Evolutionary conservation across 2,113 vertebrate genomes (phyloP).

Genomic region (Corythornis vintsioides): DNA sequence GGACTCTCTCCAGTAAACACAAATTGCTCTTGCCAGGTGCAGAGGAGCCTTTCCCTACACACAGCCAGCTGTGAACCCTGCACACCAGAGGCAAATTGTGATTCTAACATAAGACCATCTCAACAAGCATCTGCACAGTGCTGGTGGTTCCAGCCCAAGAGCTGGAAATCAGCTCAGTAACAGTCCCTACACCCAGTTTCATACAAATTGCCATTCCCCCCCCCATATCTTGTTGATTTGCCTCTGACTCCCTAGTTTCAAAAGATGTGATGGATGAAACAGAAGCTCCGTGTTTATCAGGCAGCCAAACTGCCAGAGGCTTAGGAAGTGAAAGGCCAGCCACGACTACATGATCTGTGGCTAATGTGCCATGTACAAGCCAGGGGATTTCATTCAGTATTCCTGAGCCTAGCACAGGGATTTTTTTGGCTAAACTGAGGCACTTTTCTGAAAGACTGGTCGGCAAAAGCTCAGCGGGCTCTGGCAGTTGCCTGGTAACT

Average conservation of each 20-base stretch:
- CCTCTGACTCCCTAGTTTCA: neutral
- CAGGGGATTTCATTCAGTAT: neutral
- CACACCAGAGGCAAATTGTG: neutral
- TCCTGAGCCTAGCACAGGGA: neutral
- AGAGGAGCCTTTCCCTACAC: neutral
- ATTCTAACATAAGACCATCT: neutral
- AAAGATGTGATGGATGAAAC: neutral
- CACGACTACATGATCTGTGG: neutral
- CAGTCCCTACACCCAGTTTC: neutral
- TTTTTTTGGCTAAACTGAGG: neutral
- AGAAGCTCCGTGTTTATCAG: neutral
- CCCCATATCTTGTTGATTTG: neutral
- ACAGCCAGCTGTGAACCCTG: neutral
- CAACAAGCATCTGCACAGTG: neutral
- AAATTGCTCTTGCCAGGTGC: fast-evolving
- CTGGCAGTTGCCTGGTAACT: conserved; percentile 21
- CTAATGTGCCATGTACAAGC: neutral
- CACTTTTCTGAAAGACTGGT: neutral
- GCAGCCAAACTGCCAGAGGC: neutral
- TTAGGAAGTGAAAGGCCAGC: neutral
- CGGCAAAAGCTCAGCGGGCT: neutral
- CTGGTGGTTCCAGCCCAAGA: neutral
- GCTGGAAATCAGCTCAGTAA: neutral
- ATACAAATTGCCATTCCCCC: neutral
- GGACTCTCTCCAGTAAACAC: neutral